Percentiles rank a stretch among this genome's conserved stretches.
These are phyloP conservation scores for Bruchidius siliquastri DNA, from an alignment of 2,888 invertebrate genomes.

Conservation along the genomic window DNA sequence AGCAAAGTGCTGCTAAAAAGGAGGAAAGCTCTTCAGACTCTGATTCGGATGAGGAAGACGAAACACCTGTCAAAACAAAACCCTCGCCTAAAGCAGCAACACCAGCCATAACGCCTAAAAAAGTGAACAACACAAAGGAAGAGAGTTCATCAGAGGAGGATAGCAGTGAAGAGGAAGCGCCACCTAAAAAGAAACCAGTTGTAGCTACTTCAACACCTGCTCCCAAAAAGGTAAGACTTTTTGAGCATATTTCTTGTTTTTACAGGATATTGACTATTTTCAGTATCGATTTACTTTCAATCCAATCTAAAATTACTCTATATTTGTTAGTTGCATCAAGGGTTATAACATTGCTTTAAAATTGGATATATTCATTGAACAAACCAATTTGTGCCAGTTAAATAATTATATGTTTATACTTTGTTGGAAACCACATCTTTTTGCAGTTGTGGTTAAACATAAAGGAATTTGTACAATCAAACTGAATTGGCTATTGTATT, in stretches of 20 bases:
- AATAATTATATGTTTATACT: no score
- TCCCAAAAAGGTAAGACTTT: constrained; percentile 24
- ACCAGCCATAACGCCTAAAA: background rate
- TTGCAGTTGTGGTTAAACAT: no score
- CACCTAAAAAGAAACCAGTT: constrained; percentile 25
- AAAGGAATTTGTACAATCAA: no score
- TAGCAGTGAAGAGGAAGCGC: constrained; percentile 18
- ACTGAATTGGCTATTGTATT: no score
- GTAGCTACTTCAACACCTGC: constrained; percentile 25
- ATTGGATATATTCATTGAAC: no score
- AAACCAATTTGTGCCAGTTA: no score
- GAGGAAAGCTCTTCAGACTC: constrained; percentile 41
- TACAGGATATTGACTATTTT: no score
- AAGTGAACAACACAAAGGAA: constrained; percentile 19
- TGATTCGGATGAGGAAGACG: constrained; percentile 21
- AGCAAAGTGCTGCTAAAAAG: constrained; percentile 24
- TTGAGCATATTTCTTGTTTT: constrained; percentile 3
- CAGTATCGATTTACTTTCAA: no score
- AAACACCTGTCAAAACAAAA: constrained; percentile 24
- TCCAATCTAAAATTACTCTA: no score
- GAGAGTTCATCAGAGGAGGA: constrained; percentile 40
- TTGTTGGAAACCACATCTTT: no score
- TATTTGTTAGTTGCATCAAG: no score
- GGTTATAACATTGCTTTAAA: no score
- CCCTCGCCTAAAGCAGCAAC: constrained; percentile 22